These are phyloP conservation scores for Labeo rohita DNA, from an alignment of 2,113 vertebrate species.

Conservation along the genomic window DNA sequence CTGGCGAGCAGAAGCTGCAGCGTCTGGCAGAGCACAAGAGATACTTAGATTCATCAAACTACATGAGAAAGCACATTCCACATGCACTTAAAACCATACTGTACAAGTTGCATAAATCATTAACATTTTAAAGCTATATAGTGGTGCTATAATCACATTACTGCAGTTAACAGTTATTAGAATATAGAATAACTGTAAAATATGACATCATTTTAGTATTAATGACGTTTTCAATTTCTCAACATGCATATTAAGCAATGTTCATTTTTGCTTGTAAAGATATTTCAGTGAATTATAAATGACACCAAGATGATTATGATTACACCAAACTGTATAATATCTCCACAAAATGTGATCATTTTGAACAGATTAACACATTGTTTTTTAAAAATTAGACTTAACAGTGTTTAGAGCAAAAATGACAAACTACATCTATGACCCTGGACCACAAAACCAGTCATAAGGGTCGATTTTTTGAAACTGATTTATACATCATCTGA, in stretches of 20 bases:
- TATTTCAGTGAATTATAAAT: not conserved
- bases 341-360: not conserved
- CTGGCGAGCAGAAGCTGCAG: not conserved
- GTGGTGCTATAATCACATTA: not conserved
- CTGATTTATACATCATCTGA: too few relatives aligned
- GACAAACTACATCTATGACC: not conserved
- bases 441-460: too few relatives aligned
- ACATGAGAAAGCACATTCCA: not conserved
- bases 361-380: not conserved
- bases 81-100: not conserved
- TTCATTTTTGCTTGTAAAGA: not conserved
- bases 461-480: too few relatives aligned
- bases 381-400: not conserved
- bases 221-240: not conserved
- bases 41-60: constrained; percentile 8
- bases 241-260: not conserved
- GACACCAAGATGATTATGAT: not conserved
- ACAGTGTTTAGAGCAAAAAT: not conserved
- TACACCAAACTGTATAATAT: not conserved
- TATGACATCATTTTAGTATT: not conserved
- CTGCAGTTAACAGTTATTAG: not conserved
- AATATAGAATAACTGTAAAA: not conserved
- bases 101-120: not conserved
- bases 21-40: not conserved
- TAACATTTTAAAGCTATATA: not conserved